These are phyloP conservation scores for Crossaster papposus DNA, from an alignment of 53 echinoderm and acorn worm genomes.

Conservation along the genomic window DNA sequence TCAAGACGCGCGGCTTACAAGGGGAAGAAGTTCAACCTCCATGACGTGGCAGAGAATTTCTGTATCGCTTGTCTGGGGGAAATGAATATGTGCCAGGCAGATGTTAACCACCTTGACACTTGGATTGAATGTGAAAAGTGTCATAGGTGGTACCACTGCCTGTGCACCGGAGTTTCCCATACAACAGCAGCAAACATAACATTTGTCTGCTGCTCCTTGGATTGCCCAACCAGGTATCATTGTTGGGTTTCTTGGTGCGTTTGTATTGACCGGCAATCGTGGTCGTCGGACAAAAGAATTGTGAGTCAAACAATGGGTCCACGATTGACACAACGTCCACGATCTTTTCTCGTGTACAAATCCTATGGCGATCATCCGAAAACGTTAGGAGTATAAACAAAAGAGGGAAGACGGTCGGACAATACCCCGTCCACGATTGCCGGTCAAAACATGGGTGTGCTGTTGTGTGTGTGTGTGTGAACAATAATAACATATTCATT, in stretches of 20 bases:
- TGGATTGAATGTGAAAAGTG: conserved; percentile 8
- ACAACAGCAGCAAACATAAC: not conserved
- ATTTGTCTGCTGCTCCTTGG: conserved; percentile 24
- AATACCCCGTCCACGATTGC: too few species aligned
- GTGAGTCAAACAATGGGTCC: too few species aligned
- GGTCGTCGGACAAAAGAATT: too few species aligned
- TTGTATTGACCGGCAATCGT: too few species aligned
- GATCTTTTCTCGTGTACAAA: too few species aligned
- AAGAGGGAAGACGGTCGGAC: too few species aligned
- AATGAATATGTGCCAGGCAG: conserved; percentile 3
- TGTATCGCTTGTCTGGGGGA: not conserved
- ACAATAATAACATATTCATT: not conserved
- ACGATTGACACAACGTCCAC: too few species aligned
- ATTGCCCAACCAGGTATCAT: not conserved
- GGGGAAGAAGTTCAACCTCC: not conserved
- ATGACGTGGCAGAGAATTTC: not conserved
- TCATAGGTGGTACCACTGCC: conserved; percentile 10
- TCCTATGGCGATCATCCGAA: too few species aligned
- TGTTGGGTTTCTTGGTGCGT: not conserved
- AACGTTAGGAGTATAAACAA: too few species aligned
- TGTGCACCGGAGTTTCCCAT: not conserved
- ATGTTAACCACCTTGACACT: not conserved
- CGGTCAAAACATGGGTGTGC: too few species aligned
- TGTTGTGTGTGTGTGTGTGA: too few species aligned
- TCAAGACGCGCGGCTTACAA: not conserved